Conservation (phyloP, 1,140 invertebrate species). For the Octopus sinensis region DNA sequence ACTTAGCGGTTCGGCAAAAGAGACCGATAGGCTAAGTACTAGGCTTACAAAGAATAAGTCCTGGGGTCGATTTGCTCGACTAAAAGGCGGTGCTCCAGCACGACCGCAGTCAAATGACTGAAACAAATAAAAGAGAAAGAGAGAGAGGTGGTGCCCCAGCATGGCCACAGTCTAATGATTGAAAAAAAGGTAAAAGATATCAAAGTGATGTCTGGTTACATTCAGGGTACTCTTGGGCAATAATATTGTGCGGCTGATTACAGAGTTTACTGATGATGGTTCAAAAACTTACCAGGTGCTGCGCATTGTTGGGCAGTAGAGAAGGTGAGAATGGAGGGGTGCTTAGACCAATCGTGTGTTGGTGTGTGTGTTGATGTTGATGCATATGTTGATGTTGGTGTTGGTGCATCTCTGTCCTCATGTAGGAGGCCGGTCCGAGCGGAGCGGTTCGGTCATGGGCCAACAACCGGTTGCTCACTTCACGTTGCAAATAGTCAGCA, state of each 20-base stretch:
- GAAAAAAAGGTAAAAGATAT: no score
- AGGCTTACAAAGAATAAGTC: no score
- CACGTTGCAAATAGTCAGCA: constrained; percentile 12
- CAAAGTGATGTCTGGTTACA: no score
- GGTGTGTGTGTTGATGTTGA: constrained; percentile 81
- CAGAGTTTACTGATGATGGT: neutral
- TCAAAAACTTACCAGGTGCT: constrained; percentile 40
- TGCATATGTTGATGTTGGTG: constrained; percentile 76
- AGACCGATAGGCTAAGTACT: no score
- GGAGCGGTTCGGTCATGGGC: constrained; percentile 62
- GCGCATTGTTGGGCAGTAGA: constrained; percentile 44
- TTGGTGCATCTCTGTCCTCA: constrained; percentile 64
- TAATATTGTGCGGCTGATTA: no score
- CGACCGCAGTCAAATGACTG: no score
- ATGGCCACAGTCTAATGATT: no score
- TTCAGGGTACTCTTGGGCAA: neutral
- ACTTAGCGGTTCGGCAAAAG: no score
- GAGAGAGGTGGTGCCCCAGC: no score
- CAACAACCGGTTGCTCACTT: constrained; percentile 7
- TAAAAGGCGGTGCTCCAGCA: no score
- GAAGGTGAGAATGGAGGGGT: constrained; percentile 73
- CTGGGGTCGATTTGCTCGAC: no score
- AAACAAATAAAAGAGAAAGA: no score
- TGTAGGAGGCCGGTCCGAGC: constrained; percentile 66
- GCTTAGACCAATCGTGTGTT: constrained; percentile 63